These are phyloP conservation scores for Marcusenius ussheri DNA, from an alignment of 2,113 vertebrate genomes.

Conservation along the genomic window DNA sequence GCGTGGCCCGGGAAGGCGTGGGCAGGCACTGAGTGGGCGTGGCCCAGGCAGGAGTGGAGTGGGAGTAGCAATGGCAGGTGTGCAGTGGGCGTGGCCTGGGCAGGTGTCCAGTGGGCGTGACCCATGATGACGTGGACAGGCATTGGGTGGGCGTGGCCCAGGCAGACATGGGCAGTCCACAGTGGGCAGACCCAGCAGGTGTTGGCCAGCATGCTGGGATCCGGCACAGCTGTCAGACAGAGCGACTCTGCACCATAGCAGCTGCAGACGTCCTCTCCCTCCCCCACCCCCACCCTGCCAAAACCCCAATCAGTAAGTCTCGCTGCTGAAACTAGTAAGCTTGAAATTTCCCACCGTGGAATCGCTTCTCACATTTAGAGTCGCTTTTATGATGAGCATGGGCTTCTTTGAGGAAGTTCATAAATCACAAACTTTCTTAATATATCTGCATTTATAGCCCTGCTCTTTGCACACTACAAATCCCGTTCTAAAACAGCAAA, in stretches of 20 bases:
- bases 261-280: conserved; percentile 12
- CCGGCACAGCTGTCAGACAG: conserved; percentile 44
- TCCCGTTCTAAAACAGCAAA: conserved; percentile 7
- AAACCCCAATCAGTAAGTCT: background rate
- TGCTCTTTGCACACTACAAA: conserved; percentile 1
- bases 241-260: conserved; percentile 3
- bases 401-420: background rate
- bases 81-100: background rate
- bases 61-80: background rate
- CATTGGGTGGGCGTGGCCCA: background rate
- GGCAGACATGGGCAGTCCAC: background rate
- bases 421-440: conserved; percentile 1
- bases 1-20: background rate
- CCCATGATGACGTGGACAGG: background rate
- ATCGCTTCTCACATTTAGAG: background rate
- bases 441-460: conserved; percentile 23
- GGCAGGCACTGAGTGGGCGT: background rate
- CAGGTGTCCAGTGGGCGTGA: background rate
- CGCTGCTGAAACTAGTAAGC: background rate
- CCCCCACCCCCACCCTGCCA: background rate
- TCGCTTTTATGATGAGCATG: background rate
- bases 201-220: conserved; percentile 29
- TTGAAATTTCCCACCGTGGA: background rate
- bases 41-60: too few relatives aligned
- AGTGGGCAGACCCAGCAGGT: conserved; percentile 39